phyloP scores from a whole-genome alignment of 1,140 invertebrate genomes.

The Akabosia matsudoensis region DNA sequence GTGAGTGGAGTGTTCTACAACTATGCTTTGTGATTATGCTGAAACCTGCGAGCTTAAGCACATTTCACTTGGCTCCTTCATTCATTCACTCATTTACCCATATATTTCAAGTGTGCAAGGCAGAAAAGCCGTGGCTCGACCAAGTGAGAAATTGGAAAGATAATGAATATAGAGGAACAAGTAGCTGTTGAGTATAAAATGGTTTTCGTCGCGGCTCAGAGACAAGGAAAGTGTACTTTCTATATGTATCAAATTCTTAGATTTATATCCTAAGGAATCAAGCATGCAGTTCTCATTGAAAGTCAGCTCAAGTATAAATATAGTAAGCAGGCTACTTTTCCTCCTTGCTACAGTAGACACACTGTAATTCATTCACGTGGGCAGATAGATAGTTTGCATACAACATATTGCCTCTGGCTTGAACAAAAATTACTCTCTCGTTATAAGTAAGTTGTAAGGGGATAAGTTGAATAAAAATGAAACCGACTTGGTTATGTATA shows the following conservation, averaged over 20 bases:
- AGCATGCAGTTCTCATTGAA: background rate
- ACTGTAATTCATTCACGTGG: background rate
- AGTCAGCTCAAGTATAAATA: background rate
- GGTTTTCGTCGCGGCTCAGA: background rate
- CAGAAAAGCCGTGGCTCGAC: background rate
- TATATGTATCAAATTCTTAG: background rate
- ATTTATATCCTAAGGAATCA: background rate
- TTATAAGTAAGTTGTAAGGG: too few relatives aligned
- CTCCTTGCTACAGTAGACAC: background rate
- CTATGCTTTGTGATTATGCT: conserved; percentile 1
- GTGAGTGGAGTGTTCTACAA: conserved; percentile 5
- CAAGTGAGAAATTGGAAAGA: conserved; percentile 11
- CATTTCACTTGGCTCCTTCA: background rate
- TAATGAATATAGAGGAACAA: conserved; percentile 17
- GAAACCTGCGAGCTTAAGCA: background rate
- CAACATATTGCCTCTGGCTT: background rate
- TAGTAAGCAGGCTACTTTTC: background rate
- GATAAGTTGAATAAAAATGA: too few relatives aligned
- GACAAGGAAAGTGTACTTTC: background rate
- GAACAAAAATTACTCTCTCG: background rate
- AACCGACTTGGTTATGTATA: too few relatives aligned
- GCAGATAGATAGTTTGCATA: background rate
- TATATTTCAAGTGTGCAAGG: too few relatives aligned
- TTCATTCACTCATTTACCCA: background rate
- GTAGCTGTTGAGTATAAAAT: conserved; percentile 9